Evolutionary conservation across 1,140 invertebrate species (phyloP).

Genomic region (Euura lappo): DNA sequence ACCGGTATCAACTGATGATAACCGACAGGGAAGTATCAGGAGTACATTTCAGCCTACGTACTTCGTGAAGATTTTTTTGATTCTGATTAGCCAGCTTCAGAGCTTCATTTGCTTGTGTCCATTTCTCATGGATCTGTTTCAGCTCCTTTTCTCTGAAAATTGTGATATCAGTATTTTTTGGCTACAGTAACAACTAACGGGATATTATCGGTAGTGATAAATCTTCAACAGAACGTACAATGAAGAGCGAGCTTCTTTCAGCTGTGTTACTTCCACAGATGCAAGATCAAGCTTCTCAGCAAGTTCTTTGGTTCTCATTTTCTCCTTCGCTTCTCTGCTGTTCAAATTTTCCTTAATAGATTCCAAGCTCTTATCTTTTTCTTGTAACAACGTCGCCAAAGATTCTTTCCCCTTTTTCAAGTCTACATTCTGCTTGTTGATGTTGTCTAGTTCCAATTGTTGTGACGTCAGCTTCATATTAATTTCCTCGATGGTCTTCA

Average conservation of each 20-base stretch:
- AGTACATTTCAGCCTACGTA: conserved; percentile 24
- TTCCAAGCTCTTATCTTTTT: conserved; percentile 39
- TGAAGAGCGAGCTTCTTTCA: conserved; percentile 40
- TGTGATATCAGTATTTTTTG: neutral
- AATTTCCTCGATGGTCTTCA: conserved; percentile 26
- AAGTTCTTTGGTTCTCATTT: conserved; percentile 39
- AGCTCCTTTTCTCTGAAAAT: conserved; percentile 50
- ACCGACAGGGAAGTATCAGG: no score
- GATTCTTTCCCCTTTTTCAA: conserved; percentile 31
- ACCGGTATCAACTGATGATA: neutral
- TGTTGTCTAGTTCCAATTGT: conserved; percentile 30
- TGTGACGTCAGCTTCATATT: conserved; percentile 18
- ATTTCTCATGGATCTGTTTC: conserved; percentile 46
- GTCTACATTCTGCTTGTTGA: conserved; percentile 33
- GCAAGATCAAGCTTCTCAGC: conserved; percentile 45
- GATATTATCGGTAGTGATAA: neutral
- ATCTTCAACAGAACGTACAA: conserved; percentile 34
- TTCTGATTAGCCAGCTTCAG: conserved; percentile 49
- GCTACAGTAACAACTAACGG: conserved; percentile 14
- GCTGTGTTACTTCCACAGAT: conserved; percentile 35
- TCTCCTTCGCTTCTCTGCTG: conserved; percentile 41
- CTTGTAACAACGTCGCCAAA: conserved; percentile 36
- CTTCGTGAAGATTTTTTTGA: conserved; percentile 48
- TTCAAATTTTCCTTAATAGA: conserved; percentile 31
- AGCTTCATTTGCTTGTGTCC: conserved; percentile 38